Conservation (phyloP, 2,113 vertebrate species). For the Paracyprichromis sp. region DNA sequence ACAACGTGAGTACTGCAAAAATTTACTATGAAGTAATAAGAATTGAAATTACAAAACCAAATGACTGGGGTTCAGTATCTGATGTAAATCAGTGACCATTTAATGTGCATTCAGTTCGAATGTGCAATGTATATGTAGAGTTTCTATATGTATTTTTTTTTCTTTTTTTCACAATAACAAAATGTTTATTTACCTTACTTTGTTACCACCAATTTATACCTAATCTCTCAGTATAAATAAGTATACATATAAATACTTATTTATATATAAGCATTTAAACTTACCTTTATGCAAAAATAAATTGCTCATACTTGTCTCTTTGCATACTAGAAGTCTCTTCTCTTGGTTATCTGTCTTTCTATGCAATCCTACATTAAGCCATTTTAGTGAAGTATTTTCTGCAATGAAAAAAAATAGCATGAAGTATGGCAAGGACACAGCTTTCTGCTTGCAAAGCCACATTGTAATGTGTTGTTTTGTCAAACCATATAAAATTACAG, state of each 20-base stretch:
- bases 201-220: background rate
- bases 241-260: background rate
- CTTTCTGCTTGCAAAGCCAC: background rate
- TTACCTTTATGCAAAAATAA: background rate
- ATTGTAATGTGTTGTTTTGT: background rate
- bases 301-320: background rate
- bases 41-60: background rate
- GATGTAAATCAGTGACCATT: background rate
- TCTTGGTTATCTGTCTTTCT: background rate
- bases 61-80: background rate
- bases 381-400: background rate
- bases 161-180: background rate
- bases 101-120: background rate
- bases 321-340: background rate
- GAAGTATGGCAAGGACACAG: background rate
- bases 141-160: background rate
- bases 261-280: background rate
- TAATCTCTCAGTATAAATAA: background rate
- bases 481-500: background rate
- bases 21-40: background rate
- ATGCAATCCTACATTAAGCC: background rate
- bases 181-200: background rate
- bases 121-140: background rate
- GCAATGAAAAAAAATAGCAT: background rate
- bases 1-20: slow-evolving; percentile 81